Evolutionary conservation across 2,113 vertebrate genomes (phyloP).

Genomic region (Erinaceus europaeus): DNA sequence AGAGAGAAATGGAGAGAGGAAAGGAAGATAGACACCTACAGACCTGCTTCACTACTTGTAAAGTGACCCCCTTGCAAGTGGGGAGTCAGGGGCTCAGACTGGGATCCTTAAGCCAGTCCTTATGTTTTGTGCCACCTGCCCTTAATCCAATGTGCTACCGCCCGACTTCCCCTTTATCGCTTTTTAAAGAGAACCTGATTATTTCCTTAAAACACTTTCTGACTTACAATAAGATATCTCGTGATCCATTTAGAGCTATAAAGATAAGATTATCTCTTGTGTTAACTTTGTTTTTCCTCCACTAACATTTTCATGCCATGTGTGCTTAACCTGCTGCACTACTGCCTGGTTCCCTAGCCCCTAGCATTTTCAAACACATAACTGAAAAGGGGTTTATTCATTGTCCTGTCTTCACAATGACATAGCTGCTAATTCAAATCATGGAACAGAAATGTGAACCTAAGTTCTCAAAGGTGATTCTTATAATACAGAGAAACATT

Average conservation of each 20-base stretch:
- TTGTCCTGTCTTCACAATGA: neutral
- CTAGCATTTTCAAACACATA: neutral
- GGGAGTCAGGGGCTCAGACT: too few relatives aligned
- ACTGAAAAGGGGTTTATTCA: neutral
- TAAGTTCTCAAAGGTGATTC: neutral
- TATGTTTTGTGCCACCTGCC: too few relatives aligned
- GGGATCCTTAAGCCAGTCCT: too few relatives aligned
- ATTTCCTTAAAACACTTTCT: conserved; percentile 19
- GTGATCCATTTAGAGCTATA: neutral
- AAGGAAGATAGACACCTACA: too few relatives aligned
- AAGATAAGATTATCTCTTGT: neutral
- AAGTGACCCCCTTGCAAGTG: too few relatives aligned
- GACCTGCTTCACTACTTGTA: too few relatives aligned
- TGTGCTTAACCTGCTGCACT: too few relatives aligned
- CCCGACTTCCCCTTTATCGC: too few relatives aligned
- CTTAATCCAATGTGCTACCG: too few relatives aligned
- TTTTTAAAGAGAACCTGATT: neutral
- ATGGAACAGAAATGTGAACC: neutral
- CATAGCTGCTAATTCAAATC: neutral
- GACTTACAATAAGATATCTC: neutral
- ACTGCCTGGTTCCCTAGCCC: too few relatives aligned
- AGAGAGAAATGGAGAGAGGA: too few relatives aligned
- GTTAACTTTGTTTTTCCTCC: neutral
- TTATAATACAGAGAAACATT: neutral
- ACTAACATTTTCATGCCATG: neutral